Evolutionary conservation across 2,113 vertebrate genomes (phyloP), one percentile per base, ranked within the genome.

Genomic region (Cacatua alba): DNA sequence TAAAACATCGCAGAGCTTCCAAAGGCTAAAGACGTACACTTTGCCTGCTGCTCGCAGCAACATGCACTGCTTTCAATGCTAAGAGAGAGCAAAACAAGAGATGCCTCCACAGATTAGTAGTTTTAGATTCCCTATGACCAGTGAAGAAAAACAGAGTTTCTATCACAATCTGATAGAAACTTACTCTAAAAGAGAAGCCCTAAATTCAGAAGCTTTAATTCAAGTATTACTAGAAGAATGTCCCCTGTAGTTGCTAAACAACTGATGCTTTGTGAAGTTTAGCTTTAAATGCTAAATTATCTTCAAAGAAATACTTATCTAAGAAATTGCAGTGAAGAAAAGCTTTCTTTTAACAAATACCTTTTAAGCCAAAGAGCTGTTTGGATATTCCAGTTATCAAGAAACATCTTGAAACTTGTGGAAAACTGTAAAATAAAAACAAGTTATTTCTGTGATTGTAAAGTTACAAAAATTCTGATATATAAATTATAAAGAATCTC

Each of bases 341-440:
- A 87, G 41, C 5, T 59, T 76, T 88, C 33, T 13, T 87, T 52
- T n/a, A 82, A 76, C 33, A 91, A 25, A 86, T 98, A 99, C 99
- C 99, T 99, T 98, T 99, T 99, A 51, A 99, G 99, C 99, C 99
- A 99, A 80, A 99, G 99, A 62, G 99, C 98, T 95, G 99, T 99
- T 95, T 99, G 99, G 94, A 99, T 99, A 97, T 99, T 99, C 99
- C 99, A 99, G 80, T 99, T 99, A 97, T 99, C 99, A 55, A 99
- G 98, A 98, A 99, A 99, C 98, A 99, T 98, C 98, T 99, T 99
- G 97, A 99, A 99, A 98, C 99, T 99, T 91, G 99, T 99, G 71
- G 99, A 99, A 96, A 99, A 98, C 99, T 99, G 98, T 67, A 97
- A 98, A 85, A 51, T 16, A 53, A 94, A 94, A 90, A 88, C 3